Evolutionary conservation across 2,113 vertebrate species (phyloP).

Genomic region (Pteruthius melanotis): DNA sequence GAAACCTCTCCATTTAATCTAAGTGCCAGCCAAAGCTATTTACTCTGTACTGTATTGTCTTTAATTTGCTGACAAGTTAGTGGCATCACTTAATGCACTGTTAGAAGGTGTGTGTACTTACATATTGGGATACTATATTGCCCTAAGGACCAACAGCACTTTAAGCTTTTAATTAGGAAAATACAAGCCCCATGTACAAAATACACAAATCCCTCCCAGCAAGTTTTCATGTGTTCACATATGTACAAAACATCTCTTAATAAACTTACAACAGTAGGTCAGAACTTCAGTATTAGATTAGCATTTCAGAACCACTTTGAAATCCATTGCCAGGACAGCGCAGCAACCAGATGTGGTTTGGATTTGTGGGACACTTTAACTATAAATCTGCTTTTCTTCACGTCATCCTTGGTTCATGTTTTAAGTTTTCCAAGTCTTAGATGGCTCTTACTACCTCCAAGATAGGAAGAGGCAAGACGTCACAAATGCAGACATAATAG

Average conservation of each 20-base stretch:
- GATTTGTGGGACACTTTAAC: background rate
- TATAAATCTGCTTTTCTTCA: constrained; percentile 3
- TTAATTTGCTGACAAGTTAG: background rate
- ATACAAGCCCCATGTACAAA: background rate
- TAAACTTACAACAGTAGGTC: background rate
- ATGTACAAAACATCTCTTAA: background rate
- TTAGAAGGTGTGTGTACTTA: background rate
- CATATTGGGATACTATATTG: background rate
- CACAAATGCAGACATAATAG: background rate
- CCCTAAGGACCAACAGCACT: background rate
- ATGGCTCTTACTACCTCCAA: background rate
- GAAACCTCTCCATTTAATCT: background rate
- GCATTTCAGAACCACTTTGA: constrained; percentile 37
- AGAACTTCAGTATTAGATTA: background rate
- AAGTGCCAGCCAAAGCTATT: background rate
- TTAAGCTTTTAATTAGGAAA: background rate
- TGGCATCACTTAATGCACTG: background rate
- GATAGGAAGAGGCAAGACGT: background rate
- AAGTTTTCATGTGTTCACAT: background rate
- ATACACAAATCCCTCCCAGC: background rate
- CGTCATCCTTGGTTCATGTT: background rate
- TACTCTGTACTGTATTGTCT: background rate
- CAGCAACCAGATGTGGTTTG: background rate
- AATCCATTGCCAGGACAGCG: background rate
- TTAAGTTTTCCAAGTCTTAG: background rate